Percentiles rank a stretch among this genome's conserved stretches.
Evolutionary conservation across 2,113 vertebrate species (phyloP).

Genomic region (Romanogobio albipinnatus): DNA sequence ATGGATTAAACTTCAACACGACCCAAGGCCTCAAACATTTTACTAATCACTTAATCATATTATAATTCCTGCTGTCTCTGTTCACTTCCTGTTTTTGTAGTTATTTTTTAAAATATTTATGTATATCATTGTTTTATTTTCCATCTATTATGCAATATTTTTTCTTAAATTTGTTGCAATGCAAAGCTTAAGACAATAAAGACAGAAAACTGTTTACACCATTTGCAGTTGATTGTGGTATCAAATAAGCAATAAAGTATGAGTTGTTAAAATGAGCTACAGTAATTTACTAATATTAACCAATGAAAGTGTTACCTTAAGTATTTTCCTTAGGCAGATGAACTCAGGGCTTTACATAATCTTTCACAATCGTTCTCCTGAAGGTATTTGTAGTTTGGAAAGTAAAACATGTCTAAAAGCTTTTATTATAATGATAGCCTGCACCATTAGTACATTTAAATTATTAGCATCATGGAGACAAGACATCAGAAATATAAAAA

Average conservation of each 20-base stretch:
- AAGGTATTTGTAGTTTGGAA: too few species aligned
- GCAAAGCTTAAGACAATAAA: not conserved
- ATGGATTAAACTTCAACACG: not conserved
- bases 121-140: not conserved
- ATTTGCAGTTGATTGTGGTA: not conserved
- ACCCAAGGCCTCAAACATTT: not conserved
- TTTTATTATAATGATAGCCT: not conserved
- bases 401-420: not conserved
- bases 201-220: not conserved
- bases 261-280: not conserved
- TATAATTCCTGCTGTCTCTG: constrained; percentile 5
- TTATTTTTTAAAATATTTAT: not conserved
- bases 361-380: not conserved
- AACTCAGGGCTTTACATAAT: not conserved
- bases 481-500: not conserved
- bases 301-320: not conserved
- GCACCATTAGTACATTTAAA: not conserved
- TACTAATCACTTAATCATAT: not conserved
- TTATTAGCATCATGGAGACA: not conserved
- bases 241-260: not conserved
- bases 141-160: not conserved
- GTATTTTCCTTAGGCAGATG: not conserved
- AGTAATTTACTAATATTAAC: not conserved
- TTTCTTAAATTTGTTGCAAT: not conserved
- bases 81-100: not conserved